Evolutionary conservation across 2,113 vertebrate species (phyloP), one percentile per base, ranked within the genome.

Genomic region (Hemicordylus capensis): DNA sequence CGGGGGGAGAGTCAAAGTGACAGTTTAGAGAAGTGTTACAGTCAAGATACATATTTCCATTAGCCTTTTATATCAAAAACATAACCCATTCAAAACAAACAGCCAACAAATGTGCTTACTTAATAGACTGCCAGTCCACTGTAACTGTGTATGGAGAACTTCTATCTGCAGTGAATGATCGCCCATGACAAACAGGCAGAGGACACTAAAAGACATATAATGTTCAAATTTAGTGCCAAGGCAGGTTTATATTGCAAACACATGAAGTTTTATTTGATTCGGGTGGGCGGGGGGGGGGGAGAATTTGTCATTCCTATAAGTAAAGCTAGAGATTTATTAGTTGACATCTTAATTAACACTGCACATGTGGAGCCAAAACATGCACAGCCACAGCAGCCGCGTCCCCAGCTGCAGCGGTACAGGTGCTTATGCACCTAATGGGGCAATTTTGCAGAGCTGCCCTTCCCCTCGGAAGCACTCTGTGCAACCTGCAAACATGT

Each of bases 91-190:
- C 73, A 37, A 48, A 11, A 78, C 11, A 6, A 58, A 63, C 26
- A 84, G 0, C 4, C 11, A 26, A 51, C 11, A 72, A 34, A 24
- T n/a, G 4, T 37, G 76, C 97, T 95, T 97, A 98, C 99, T 99
- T 99, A 88, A 99, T 96, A 76, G 97, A 97, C 94, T 99, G 99
- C 98, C 98, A 99, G 96, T 99, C 98, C 77, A 98, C 97, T 0
- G 99, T 99, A 14, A 97, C 96, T 6, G 98, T 99, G n/a, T 99
- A 94, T 90, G 98, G 97, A 93, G 98, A 99, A 90, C 96, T 97
- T 84, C 96, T 96, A 64, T 96, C 94, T 42, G 98, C 90, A 17
- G 90, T 91, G 90, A 99, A 99, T 15, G 97, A 97, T 31, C 95
- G 96, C 69, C 98, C 96, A 61, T 97, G 97, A 89, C 99, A 99